phyloP scores from a whole-genome alignment of 2,113 vertebrate genomes.

The Tor tambroides region DNA sequence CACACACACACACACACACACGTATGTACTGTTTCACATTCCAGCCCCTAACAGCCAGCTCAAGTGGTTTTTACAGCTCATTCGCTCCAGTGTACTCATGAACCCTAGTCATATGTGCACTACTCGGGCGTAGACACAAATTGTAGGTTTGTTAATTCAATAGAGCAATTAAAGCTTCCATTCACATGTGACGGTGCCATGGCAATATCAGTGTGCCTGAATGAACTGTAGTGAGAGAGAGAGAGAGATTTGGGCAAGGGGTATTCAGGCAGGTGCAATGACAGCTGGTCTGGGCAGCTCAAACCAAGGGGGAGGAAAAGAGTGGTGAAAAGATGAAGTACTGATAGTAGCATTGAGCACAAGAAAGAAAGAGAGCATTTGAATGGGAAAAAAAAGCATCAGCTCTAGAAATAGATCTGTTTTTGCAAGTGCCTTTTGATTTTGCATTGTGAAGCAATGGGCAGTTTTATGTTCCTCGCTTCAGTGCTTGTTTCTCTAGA shows the following conservation, averaged over 20 bases:
- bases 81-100: background rate
- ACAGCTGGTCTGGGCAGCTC: slow-evolving; percentile 78
- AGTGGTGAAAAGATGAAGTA: slow-evolving; percentile 34
- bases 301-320: slow-evolving; percentile 65
- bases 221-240: slow-evolving; percentile 46
- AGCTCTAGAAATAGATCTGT: background rate
- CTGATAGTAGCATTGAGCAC: slow-evolving; percentile 47
- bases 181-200: slow-evolving; percentile 32
- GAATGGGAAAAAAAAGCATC: background rate
- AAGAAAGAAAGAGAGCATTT: background rate
- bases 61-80: slow-evolving; percentile 37
- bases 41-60: slow-evolving; percentile 30
- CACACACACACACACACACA: slow-evolving; percentile 23
- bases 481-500: slow-evolving; percentile 17
- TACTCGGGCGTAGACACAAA: background rate
- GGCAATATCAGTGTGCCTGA: slow-evolving; percentile 41
- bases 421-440: slow-evolving; percentile 1
- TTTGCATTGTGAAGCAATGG: slow-evolving; percentile 35
- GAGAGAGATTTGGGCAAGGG: slow-evolving; percentile 58
- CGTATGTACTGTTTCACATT: background rate
- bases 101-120: background rate
- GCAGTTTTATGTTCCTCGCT: slow-evolving; percentile 5
- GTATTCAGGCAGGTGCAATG: slow-evolving; percentile 77
- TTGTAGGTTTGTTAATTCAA: slow-evolving; percentile 18
- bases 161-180: slow-evolving; percentile 22